Evolutionary conservation across 2,797 vertebrate species (phyloP).

Genomic region (Garrulus glandarius): DNA sequence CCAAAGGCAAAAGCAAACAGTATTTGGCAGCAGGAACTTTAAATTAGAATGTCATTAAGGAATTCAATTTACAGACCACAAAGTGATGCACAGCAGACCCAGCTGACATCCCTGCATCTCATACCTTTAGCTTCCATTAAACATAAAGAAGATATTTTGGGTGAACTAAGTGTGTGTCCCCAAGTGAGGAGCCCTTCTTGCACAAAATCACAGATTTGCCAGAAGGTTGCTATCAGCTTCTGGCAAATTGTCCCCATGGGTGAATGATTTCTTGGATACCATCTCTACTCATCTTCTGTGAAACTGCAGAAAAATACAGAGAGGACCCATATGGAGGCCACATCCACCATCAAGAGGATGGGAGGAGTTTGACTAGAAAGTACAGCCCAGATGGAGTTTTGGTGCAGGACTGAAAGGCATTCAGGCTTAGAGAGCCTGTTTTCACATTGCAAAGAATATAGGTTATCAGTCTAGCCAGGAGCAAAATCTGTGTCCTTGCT

Average conservation of each 20-base stretch:
- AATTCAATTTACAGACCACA: neutral
- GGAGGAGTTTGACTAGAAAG: neutral
- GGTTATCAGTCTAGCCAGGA: neutral
- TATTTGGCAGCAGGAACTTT: neutral
- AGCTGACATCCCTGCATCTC: neutral
- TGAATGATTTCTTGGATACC: neutral
- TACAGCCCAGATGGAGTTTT: slow-evolving; percentile 14
- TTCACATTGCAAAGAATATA: neutral
- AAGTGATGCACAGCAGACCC: neutral
- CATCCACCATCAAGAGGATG: neutral
- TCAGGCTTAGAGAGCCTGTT: neutral
- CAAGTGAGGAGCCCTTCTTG: neutral
- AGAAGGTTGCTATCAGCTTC: neutral
- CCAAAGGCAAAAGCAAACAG: slow-evolving; percentile 19
- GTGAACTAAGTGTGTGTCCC: neutral
- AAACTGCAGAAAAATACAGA: neutral
- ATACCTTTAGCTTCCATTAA: neutral
- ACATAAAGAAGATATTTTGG: neutral
- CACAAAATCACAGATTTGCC: neutral
- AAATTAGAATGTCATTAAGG: neutral
- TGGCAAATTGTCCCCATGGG: neutral
- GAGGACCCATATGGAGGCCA: neutral
- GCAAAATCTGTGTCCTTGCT: slow-evolving; percentile 25
- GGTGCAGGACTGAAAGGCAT: neutral
- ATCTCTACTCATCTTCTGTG: neutral